Base-by-base conservation (phyloP, 2,113 vertebrate genomes). In the Pteruthius melanotis region DNA sequence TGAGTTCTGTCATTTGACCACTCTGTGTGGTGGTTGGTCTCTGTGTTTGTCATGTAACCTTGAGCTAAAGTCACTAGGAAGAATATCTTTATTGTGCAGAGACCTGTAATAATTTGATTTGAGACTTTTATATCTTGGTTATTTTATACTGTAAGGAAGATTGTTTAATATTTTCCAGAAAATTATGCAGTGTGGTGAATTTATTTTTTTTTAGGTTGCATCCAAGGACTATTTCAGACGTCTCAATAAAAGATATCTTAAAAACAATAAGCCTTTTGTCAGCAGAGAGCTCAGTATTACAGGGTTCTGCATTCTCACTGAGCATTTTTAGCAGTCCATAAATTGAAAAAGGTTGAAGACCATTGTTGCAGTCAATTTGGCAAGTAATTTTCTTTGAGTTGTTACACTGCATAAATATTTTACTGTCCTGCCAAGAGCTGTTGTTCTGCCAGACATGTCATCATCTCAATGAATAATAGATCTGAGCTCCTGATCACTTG, bases 391-490 rank as follows among this genome's bases (percentile, higher is more conserved):
- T 72, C 72, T 91, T 90, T 86, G 93, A 90, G 71, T 79, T 90
- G 86, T 95, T 95, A 39, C 49, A 39, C 83, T 90, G 86, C 40
- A 49, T 94, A 94, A 96, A 87, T 96, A 94, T 91, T 95, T 95
- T 83, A 80, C 60, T 94, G 89, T 96, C 76, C 93, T 94, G 93
- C 94, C 93, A 92, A 93, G 93, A 93, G 84, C 80, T 95, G 89
- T 94, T 95, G 83, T 96, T 95, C 94, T 94, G 80, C 92, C 95
- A 96, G 95, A 82, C 49, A 15, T 92, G 86, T 96, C 95, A 93
- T 96, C 90, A 92, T 83, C 80, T 95, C 77, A 40, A 47, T 92
- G 94, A 94, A 96, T 94, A 96, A 95, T 93, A 93, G 76, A 92
- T 92, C 60, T 86, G 69, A 92, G 90, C 86, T 96, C 60, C 77